A percentile compares a stretch with the other conserved stretches of the same genome.
phyloP scores from a whole-genome alignment of 30 jellyfish, hydroid and myxozoan genomes.

The Cassiopea andromeda region DNA sequence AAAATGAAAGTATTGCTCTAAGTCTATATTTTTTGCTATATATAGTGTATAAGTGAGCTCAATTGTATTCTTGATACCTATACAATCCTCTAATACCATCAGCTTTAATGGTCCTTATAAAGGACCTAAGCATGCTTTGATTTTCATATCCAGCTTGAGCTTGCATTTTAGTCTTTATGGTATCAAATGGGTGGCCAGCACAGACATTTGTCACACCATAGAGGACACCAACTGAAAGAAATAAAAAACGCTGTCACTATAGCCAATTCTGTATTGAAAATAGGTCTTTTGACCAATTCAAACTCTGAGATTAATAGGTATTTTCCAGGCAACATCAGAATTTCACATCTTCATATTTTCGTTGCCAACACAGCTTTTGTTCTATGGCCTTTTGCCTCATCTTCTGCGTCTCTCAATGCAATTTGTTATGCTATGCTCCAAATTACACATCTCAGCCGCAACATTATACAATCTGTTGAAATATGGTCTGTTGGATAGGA shows the following conservation, averaged over 20 bases:
- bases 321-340: neutral
- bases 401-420: too few relatives aligned
- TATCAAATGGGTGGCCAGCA: constrained; percentile 96
- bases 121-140: constrained; percentile 84
- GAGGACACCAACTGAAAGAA: neutral
- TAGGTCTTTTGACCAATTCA: neutral
- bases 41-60: neutral
- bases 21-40: too few relatives aligned
- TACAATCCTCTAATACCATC: constrained; percentile 92
- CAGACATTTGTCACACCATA: constrained; percentile 90
- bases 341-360: neutral
- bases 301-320: neutral
- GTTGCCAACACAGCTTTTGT: too few relatives aligned
- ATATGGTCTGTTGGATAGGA: too few relatives aligned
- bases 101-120: constrained; percentile 69
- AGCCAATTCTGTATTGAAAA: too few relatives aligned
- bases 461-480: too few relatives aligned
- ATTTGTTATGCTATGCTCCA: too few relatives aligned
- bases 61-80: constrained; percentile 43
- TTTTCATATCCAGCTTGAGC: constrained; percentile 92
- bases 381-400: too few relatives aligned
- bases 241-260: too few relatives aligned
- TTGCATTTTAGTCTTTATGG: constrained; percentile 92
- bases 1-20: too few relatives aligned
- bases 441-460: too few relatives aligned